These are phyloP conservation scores for Brachionus manjavacas DNA, from an alignment of 1,140 invertebrate genomes.

Conservation along the genomic window DNA sequence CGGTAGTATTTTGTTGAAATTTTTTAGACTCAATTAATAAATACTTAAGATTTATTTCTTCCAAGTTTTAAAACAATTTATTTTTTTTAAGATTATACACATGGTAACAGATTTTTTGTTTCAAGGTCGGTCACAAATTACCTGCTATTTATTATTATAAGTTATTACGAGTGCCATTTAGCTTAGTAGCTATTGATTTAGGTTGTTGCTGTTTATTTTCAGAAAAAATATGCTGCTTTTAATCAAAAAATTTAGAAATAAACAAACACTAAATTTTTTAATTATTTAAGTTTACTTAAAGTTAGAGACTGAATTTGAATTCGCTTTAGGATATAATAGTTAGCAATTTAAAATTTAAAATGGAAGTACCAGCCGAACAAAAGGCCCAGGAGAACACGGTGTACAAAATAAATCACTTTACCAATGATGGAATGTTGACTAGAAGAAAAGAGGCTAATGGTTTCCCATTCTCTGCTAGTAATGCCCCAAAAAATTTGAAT, in stretches of 20 bases:
- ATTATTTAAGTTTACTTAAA: background rate
- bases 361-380: background rate
- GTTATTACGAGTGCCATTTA: background rate
- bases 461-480: background rate
- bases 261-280: constrained; percentile 2
- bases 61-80: background rate
- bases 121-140: constrained; percentile 19
- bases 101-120: background rate
- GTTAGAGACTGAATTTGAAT: background rate
- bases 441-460: background rate
- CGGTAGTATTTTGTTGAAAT: background rate
- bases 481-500: background rate
- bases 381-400: background rate
- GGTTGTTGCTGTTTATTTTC: background rate
- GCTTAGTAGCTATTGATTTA: constrained; percentile 11
- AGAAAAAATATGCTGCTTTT: background rate
- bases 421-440: background rate
- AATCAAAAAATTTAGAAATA: constrained; percentile 4
- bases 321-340: background rate
- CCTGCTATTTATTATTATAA: background rate
- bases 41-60: background rate
- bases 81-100: background rate
- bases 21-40: background rate
- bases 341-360: background rate
- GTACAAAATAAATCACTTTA: background rate